Percentiles rank a stretch among this genome's conserved stretches.
Conservation (phyloP, 1,140 invertebrate species). For the Phocides pigmalion region DNA sequence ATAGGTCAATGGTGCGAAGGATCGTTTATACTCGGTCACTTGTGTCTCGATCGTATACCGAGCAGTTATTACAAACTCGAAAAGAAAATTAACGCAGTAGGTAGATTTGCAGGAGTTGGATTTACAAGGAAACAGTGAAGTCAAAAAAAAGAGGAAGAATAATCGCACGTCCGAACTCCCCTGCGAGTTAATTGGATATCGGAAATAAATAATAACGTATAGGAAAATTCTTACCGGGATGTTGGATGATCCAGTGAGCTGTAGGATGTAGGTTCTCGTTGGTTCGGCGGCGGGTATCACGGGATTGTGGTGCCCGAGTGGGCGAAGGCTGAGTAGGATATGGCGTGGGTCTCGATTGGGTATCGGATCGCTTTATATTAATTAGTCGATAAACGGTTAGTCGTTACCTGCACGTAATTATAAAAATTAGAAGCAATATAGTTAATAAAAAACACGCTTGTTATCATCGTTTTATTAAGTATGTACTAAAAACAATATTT, state of each 20-base stretch:
- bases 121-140: constrained; percentile 17
- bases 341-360: constrained; percentile 76
- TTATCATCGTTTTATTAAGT: constrained; percentile 75
- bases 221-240: constrained; percentile 80
- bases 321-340: constrained; percentile 57
- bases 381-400: constrained; percentile 32
- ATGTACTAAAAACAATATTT: constrained; percentile 78
- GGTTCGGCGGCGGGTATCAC: constrained; percentile 74
- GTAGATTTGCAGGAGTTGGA: constrained; percentile 28
- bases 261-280: constrained; percentile 77
- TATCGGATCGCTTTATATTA: constrained; percentile 49
- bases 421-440: constrained; percentile 27
- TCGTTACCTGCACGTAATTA: constrained; percentile 35
- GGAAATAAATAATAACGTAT: constrained; percentile 76
- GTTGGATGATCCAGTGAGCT: constrained; percentile 78
- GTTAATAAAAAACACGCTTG: constrained; percentile 53
- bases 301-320: constrained; percentile 71
- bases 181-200: constrained; percentile 51
- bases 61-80: background rate
- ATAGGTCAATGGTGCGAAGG: too few relatives aligned
- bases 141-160: constrained; percentile 1
- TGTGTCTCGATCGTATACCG: too few relatives aligned
- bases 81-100: background rate
- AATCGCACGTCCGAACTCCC: background rate
- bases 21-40: too few relatives aligned